Evolutionary conservation across 2,888 invertebrate genomes (phyloP).

Genomic region (Theodoxus fluviatilis): DNA sequence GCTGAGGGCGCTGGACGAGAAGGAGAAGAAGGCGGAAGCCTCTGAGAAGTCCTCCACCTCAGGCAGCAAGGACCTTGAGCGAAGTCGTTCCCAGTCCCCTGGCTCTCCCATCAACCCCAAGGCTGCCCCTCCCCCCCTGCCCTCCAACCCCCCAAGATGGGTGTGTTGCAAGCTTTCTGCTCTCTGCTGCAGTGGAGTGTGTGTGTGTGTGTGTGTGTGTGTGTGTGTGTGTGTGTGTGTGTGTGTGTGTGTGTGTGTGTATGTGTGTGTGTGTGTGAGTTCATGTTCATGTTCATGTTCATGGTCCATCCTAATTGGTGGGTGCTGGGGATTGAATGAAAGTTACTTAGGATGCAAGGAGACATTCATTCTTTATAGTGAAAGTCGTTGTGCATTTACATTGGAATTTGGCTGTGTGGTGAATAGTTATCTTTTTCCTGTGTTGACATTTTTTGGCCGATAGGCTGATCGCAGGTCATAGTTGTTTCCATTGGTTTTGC

Average conservation of each 20-base stretch:
- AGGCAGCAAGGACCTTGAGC: neutral
- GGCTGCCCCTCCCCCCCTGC: constrained; percentile 33
- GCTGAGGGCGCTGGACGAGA: constrained; percentile 72
- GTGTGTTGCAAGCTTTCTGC: constrained; percentile 24
- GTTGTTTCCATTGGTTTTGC: too few species aligned
- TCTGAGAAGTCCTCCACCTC: constrained; percentile 26
- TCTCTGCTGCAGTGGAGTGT: neutral
- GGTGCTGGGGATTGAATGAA: too few species aligned
- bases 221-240: neutral
- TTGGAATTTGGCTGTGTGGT: too few species aligned
- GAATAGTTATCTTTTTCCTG: too few species aligned
- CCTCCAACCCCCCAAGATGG: constrained; percentile 34
- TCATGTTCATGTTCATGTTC: neutral
- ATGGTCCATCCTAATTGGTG: too few species aligned
- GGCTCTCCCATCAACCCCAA: constrained; percentile 10
- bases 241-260: neutral
- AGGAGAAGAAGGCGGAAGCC: constrained; percentile 44
- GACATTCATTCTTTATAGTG: too few species aligned
- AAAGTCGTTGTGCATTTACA: too few species aligned
- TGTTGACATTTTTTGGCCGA: too few species aligned
- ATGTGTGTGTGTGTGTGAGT: neutral
- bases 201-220: neutral
- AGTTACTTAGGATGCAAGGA: too few species aligned
- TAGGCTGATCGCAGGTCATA: too few species aligned
- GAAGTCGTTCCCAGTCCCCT: constrained; percentile 12